Percentiles rank a stretch among this genome's conserved stretches.
phyloP scores from a whole-genome alignment of 2,113 vertebrate species.

The Elephas maximus region DNA sequence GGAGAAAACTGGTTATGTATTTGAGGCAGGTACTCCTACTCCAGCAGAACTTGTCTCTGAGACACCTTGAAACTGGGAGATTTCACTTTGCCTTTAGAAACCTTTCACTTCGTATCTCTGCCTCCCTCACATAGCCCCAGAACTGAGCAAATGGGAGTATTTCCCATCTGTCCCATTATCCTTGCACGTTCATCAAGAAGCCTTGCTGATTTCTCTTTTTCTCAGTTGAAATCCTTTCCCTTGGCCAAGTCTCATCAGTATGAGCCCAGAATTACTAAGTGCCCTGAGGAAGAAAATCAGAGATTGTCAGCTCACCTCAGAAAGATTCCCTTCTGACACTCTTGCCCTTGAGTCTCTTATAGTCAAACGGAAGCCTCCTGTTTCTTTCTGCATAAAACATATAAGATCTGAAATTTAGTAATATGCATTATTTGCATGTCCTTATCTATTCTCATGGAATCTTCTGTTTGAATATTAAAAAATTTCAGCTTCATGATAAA shows the following conservation, averaged over 20 bases:
- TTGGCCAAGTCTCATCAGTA: neutral
- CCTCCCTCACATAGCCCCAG: neutral
- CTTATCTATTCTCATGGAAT: conserved; percentile 5
- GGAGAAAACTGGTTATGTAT: conserved; percentile 5
- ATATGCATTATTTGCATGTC: conserved; percentile 34
- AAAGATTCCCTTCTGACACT: neutral
- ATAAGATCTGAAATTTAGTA: conserved; percentile 13
- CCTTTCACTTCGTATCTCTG: neutral
- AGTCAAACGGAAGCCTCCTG: neutral
- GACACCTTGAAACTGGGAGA: neutral
- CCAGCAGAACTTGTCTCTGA: neutral
- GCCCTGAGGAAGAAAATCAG: neutral
- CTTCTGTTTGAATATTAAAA: conserved; percentile 41
- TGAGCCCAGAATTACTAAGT: neutral
- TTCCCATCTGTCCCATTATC: conserved; percentile 34
- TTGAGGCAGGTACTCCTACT: neutral
- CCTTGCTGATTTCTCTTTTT: conserved; percentile 37
- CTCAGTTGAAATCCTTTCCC: neutral
- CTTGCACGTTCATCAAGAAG: neutral
- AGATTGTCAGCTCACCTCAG: neutral
- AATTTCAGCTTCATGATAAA: conserved; percentile 14
- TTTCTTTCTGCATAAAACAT: conserved; percentile 31
- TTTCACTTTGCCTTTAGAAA: conserved; percentile 8
- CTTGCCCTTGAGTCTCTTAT: conserved; percentile 9
- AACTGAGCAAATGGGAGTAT: conserved; percentile 13